Percentiles rank a stretch among this genome's conserved stretches.
phyloP scores from a whole-genome alignment of 2,113 vertebrate genomes.

The Tetrax tetrax region DNA sequence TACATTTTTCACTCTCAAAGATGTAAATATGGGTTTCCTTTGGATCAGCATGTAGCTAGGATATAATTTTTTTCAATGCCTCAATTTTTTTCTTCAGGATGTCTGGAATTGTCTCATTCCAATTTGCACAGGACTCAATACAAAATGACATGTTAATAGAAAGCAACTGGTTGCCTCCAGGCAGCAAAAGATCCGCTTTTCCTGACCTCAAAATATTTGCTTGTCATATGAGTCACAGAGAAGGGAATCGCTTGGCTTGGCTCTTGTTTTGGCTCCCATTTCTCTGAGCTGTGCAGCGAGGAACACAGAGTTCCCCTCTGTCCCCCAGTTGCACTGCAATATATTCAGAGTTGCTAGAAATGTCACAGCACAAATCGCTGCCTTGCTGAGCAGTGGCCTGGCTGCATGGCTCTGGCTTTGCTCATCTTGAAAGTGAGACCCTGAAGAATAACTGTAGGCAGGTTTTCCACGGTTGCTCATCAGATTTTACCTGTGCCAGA shows the following conservation, averaged over 20 bases:
- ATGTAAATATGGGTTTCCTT: not conserved
- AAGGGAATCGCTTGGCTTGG: not conserved
- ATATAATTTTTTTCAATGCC: not conserved
- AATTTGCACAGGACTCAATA: not conserved
- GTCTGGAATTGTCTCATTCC: not conserved
- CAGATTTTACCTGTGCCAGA: not conserved
- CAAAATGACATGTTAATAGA: not conserved
- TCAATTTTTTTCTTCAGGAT: not conserved
- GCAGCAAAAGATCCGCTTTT: not conserved
- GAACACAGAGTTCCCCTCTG: not conserved
- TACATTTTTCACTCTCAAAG: not conserved
- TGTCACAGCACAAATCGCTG: not conserved
- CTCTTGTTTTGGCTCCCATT: not conserved
- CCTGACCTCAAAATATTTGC: not conserved
- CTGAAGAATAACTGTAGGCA: not conserved
- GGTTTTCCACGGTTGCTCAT: fast-evolving
- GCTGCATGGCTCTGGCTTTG: not conserved
- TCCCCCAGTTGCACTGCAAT: not conserved
- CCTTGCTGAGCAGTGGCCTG: not conserved
- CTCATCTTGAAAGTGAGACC: not conserved
- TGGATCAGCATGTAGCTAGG: not conserved
- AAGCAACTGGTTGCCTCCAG: not conserved
- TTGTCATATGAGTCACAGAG: not conserved
- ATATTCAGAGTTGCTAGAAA: not conserved
- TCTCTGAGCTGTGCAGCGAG: fast-evolving